Evolutionary conservation across 2,888 invertebrate genomes (phyloP).

Genomic region (Cephus rjabovi): DNA sequence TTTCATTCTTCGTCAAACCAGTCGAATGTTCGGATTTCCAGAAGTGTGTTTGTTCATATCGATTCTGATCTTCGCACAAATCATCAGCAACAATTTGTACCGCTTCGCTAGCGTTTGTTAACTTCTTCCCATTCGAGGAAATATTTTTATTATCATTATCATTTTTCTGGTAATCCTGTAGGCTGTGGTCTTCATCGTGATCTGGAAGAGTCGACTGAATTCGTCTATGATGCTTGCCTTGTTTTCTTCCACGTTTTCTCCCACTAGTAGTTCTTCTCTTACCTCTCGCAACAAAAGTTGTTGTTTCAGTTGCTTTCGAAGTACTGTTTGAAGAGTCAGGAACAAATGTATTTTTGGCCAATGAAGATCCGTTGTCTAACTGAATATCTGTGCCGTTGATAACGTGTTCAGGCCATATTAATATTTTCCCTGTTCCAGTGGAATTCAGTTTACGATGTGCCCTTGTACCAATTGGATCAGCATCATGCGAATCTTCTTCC

Average conservation of each 20-base stretch:
- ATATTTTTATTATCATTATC: not conserved
- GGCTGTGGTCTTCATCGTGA: not conserved
- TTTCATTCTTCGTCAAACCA: not conserved
- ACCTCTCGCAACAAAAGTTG: not conserved
- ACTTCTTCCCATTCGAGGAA: not conserved
- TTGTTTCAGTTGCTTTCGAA: not conserved
- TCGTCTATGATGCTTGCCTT: not conserved
- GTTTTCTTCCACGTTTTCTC: not conserved
- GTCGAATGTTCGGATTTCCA: not conserved
- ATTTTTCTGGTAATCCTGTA: not conserved
- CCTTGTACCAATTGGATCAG: not conserved
- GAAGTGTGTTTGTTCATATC: not conserved
- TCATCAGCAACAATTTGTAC: conserved; percentile 2
- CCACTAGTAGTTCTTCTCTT: not conserved
- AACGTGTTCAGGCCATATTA: conserved; percentile 28
- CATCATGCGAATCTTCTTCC: not conserved
- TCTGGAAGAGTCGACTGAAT: not conserved
- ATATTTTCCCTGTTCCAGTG: not conserved
- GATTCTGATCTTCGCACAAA: not conserved
- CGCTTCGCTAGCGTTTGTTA: not conserved
- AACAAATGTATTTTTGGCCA: not conserved
- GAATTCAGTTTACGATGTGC: not conserved
- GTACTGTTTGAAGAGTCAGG: not conserved
- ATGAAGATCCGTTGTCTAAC: conserved; percentile 8
- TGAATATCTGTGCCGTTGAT: conserved; percentile 7